These are phyloP conservation scores for Callipepla californica DNA, from an alignment of 2,113 vertebrate genomes.

Conservation along the genomic window DNA sequence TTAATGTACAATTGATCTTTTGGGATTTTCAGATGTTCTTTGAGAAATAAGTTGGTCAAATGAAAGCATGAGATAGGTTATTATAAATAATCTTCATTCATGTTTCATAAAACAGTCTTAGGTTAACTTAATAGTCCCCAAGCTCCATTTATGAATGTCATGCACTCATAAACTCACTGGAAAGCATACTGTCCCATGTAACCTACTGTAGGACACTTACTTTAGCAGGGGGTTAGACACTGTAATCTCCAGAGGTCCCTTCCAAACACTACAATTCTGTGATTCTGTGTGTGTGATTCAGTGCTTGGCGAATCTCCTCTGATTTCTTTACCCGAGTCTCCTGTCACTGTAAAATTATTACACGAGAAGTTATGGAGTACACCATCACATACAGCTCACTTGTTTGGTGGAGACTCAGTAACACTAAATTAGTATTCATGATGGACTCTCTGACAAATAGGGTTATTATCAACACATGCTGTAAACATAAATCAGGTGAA, in stretches of 20 bases:
- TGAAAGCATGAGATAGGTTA: not conserved
- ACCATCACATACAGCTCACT: constrained; percentile 62
- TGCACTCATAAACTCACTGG: not conserved
- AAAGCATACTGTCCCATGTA: not conserved
- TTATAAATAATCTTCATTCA: constrained; percentile 21
- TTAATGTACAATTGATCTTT: constrained; percentile 4
- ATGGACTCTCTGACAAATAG: constrained; percentile 78
- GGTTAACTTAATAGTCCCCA: not conserved
- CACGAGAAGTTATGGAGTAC: constrained; percentile 36
- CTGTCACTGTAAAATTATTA: not conserved
- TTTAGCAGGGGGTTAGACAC: too few relatives aligned
- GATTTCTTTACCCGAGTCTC: constrained; percentile 4
- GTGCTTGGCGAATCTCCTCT: not conserved
- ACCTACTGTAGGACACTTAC: too few relatives aligned
- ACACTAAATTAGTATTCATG: constrained; percentile 78
- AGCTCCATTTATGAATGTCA: not conserved
- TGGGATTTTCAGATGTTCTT: constrained; percentile 9
- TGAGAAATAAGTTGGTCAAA: not conserved
- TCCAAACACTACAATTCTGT: too few relatives aligned
- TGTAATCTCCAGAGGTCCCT: too few relatives aligned
- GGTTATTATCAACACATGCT: constrained; percentile 80
- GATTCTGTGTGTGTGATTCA: not conserved
- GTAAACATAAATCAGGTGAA: constrained; percentile 83
- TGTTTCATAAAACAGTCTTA: not conserved
- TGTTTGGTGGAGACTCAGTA: constrained; percentile 65